These are phyloP conservation scores for Muschampia plurimacula DNA, from an alignment of 2,888 invertebrate genomes.

Conservation along the genomic window DNA sequence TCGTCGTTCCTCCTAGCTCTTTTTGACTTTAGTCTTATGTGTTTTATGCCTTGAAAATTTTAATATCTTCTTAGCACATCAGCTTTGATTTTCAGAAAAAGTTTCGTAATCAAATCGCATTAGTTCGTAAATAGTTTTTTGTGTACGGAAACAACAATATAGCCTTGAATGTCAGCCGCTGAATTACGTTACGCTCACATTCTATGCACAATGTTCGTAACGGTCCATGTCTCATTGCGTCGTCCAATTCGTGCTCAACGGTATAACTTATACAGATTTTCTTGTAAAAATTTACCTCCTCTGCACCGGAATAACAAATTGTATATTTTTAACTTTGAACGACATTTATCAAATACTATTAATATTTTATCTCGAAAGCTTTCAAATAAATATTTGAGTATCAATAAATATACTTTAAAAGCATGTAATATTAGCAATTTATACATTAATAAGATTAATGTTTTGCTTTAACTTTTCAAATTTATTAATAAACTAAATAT, in stretches of 20 bases:
- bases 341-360: conserved; percentile 59
- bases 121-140: conserved; percentile 55
- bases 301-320: conserved; percentile 61
- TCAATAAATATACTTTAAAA: neutral
- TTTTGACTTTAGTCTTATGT: too few species aligned
- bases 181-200: conserved; percentile 70
- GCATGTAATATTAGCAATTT: too few species aligned
- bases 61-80: conserved; percentile 40
- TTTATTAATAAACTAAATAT: too few species aligned
- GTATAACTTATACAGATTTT: conserved; percentile 69
- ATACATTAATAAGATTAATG: too few species aligned
- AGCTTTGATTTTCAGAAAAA: conserved; percentile 43
- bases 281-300: conserved; percentile 66
- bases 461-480: too few species aligned
- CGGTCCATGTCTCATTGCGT: conserved; percentile 62
- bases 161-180: conserved; percentile 57
- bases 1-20: too few species aligned
- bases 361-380: conserved; percentile 52
- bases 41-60: neutral
- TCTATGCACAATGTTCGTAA: conserved; percentile 70
- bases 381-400: conserved; percentile 26
- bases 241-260: conserved; percentile 67
- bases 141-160: conserved; percentile 57
- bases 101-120: conserved; percentile 48
- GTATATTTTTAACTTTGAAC: conserved; percentile 62